These are phyloP conservation scores for Zaprionus vittiger DNA, from an alignment of 1,140 invertebrate genomes.

Conservation along the genomic window DNA sequence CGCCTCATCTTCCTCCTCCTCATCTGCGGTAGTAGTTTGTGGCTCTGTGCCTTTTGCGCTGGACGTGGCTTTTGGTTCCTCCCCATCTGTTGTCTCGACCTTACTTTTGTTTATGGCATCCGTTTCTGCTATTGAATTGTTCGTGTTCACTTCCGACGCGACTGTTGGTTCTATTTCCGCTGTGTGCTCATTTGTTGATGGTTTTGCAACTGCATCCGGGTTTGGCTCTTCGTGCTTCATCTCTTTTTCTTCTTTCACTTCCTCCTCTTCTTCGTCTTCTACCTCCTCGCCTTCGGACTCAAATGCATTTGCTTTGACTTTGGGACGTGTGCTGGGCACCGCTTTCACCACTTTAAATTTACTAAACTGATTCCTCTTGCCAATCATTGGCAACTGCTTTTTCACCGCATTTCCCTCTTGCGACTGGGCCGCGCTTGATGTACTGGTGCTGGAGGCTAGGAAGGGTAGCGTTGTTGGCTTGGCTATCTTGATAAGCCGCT, in stretches of 20 bases:
- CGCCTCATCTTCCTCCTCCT: slow-evolving; percentile 35
- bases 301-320: slow-evolving; percentile 53
- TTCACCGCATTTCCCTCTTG: slow-evolving; percentile 25
- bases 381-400: slow-evolving; percentile 79
- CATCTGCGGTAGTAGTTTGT: background rate
- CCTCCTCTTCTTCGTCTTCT: slow-evolving; percentile 78
- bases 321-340: slow-evolving; percentile 24
- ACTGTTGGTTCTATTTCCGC: slow-evolving; percentile 26
- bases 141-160: slow-evolving; percentile 42
- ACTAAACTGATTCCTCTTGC: slow-evolving; percentile 81
- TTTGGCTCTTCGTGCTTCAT: slow-evolving; percentile 15
- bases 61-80: slow-evolving; percentile 39
- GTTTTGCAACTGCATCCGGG: slow-evolving; percentile 35
- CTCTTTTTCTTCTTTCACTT: slow-evolving; percentile 27
- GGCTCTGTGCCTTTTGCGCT: background rate
- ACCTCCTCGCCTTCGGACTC: slow-evolving; percentile 79
- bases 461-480: slow-evolving; percentile 88
- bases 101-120: slow-evolving; percentile 38
- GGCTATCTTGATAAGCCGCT: slow-evolving; percentile 91
- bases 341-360: slow-evolving; percentile 75
- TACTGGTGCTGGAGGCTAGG: background rate
- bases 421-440: background rate
- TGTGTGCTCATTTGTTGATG: slow-evolving; percentile 13
- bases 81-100: slow-evolving; percentile 27
- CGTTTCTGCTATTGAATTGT: slow-evolving; percentile 59